Evolutionary conservation across 2,888 invertebrate genomes (phyloP).

Genomic region (Zeuzera pyrina): DNA sequence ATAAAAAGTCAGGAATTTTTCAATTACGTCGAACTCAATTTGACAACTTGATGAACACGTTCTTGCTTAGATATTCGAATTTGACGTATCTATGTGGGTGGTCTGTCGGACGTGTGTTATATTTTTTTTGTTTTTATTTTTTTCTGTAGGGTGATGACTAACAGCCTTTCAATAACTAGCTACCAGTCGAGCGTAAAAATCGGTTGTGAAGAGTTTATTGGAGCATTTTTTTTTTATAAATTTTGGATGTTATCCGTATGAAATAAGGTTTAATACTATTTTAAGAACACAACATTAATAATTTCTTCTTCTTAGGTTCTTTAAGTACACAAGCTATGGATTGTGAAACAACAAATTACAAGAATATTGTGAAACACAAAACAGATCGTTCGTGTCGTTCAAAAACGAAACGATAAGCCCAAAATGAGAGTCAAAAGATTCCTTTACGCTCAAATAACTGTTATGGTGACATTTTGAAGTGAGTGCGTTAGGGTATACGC

Average conservation of each 20-base stretch:
- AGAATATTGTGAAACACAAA: constrained; percentile 21
- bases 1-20: too few relatives aligned
- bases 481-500: too few relatives aligned
- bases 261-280: too few relatives aligned
- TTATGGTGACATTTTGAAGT: constrained; percentile 52
- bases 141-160: constrained; percentile 55
- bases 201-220: constrained; percentile 38
- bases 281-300: too few relatives aligned
- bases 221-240: too few relatives aligned
- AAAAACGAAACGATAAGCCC: constrained; percentile 38
- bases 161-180: constrained; percentile 61
- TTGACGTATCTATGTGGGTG: constrained; percentile 64
- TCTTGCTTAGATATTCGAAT: constrained; percentile 50
- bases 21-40: constrained; percentile 69
- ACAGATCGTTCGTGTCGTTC: constrained; percentile 28
- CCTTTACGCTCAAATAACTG: constrained; percentile 51
- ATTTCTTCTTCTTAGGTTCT: constrained; percentile 13
- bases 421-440: constrained; percentile 52
- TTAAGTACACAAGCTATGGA: constrained; percentile 40
- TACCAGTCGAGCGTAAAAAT: constrained; percentile 56
- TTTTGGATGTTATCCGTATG: too few relatives aligned
- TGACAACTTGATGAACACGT: constrained; percentile 71
- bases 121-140: constrained; percentile 31
- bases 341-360: constrained; percentile 25
- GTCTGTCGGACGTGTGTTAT: constrained; percentile 43